Percentiles rank a stretch among this genome's conserved stretches.
Evolutionary conservation across 2,888 invertebrate species (phyloP).

Genomic region (Eilema griseolum): DNA sequence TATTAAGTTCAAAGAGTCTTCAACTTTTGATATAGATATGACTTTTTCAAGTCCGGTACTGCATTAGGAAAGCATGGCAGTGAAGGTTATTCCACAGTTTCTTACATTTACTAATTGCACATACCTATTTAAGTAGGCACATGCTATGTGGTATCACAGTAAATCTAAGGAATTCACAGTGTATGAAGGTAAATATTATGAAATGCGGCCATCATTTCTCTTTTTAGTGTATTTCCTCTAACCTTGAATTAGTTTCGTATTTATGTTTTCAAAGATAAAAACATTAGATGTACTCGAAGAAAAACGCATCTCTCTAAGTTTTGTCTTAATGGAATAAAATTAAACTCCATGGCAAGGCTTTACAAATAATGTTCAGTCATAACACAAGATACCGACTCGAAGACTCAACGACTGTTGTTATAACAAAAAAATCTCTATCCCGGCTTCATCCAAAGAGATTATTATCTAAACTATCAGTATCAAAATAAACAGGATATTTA

Average conservation of each 20-base stretch:
- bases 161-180: constrained; percentile 19
- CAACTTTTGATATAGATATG: no score
- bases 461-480: no score
- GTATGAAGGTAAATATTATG: constrained; percentile 38
- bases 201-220: constrained; percentile 29
- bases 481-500: no score
- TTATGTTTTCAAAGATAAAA: constrained; percentile 13
- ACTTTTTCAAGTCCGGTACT: no score
- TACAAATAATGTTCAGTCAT: no score
- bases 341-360: background rate
- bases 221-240: constrained; percentile 42
- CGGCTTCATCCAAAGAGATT: no score
- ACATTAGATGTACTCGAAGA: background rate
- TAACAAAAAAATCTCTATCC: no score
- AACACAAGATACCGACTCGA: no score
- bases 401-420: no score
- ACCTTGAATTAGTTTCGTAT: constrained; percentile 37
- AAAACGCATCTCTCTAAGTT: background rate
- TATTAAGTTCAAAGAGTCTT: no score
- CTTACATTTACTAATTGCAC: background rate
- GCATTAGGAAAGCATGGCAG: no score
- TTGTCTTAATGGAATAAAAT: background rate
- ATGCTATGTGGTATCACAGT: background rate
- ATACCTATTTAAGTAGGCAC: background rate
- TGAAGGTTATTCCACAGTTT: background rate